Percentiles rank a stretch among this genome's conserved stretches.
phyloP scores from a whole-genome alignment of 2,888 invertebrate species.

The Endotricha flammealis region DNA sequence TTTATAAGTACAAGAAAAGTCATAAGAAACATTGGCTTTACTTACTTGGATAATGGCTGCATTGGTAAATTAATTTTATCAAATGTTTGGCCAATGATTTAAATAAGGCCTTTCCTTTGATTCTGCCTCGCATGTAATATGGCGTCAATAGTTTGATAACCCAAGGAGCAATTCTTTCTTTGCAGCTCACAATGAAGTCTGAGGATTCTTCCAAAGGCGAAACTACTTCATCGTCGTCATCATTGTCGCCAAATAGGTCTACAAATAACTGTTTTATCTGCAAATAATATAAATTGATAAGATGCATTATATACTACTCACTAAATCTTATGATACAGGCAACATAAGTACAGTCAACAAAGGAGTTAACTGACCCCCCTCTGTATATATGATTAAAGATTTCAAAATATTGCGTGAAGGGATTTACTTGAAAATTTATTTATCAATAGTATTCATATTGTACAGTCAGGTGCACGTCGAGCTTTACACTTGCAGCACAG shows the following conservation, averaged over 20 bases:
- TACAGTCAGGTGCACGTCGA: no score
- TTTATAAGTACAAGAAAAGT: no score
- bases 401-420: no score
- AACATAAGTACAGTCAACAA: no score
- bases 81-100: conserved; percentile 80
- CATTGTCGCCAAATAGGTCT: conserved; percentile 71
- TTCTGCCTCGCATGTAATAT: conserved; percentile 78
- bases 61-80: conserved; percentile 76
- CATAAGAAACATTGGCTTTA: conserved; percentile 16
- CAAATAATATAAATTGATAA: conserved; percentile 9
- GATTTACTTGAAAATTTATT: no score
- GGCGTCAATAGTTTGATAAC: conserved; percentile 81
- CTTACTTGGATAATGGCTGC: conserved; percentile 76
- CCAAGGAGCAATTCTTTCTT: conserved; percentile 79
- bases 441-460: no score
- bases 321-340: no score
- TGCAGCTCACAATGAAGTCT: conserved; percentile 73
- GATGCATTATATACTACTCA: conserved; percentile 1
- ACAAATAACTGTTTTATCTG: conserved; percentile 63
- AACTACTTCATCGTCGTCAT: conserved; percentile 71
- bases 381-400: no score
- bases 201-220: conserved; percentile 73
- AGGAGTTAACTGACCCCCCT: no score
- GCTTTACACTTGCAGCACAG: no score
- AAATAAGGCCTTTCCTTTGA: conserved; percentile 78